A percentile compares a stretch with the other conserved stretches of the same genome.
These are phyloP conservation scores for Gulo gulo DNA, from an alignment of 2,113 vertebrate genomes.

Conservation along the genomic window DNA sequence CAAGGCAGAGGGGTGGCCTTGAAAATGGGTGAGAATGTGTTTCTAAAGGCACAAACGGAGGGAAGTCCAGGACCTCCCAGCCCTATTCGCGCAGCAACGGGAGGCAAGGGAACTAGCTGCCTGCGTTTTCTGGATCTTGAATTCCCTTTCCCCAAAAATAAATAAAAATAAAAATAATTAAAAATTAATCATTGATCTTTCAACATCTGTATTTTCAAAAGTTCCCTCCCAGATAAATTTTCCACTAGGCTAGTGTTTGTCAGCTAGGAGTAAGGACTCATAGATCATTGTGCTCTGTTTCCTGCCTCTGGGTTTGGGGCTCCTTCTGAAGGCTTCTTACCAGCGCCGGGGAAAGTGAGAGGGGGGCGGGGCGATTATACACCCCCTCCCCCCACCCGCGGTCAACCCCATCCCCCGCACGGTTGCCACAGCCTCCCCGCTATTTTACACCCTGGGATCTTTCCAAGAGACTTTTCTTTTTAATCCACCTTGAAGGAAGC, in stretches of 20 bases:
- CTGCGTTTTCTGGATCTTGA: not conserved
- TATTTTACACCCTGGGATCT: not conserved
- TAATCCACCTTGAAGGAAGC: not conserved
- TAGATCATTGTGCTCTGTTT: not conserved
- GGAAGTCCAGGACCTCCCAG: fast-evolving
- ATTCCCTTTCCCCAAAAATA: not conserved
- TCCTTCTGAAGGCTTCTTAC: not conserved
- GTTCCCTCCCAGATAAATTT: not conserved
- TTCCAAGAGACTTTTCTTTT: not conserved
- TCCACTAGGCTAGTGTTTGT: not conserved
- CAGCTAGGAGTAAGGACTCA: not conserved
- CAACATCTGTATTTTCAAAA: not conserved
- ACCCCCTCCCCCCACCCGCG: too few relatives aligned
- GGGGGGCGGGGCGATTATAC: not conserved
- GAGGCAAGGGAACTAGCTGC: not conserved
- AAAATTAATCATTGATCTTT: not conserved
- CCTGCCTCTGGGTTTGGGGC: not conserved
- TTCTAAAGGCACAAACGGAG: not conserved
- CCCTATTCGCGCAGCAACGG: not conserved
- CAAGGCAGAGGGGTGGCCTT: not conserved
- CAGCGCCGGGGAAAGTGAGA: not conserved
- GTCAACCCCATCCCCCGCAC: not conserved
- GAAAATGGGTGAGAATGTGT: not conserved
- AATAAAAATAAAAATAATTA: not conserved
- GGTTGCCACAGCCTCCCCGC: not conserved